Base-by-base conservation (phyloP, 2,888 invertebrate genomes). In the Orthonevra nobilis region DNA sequence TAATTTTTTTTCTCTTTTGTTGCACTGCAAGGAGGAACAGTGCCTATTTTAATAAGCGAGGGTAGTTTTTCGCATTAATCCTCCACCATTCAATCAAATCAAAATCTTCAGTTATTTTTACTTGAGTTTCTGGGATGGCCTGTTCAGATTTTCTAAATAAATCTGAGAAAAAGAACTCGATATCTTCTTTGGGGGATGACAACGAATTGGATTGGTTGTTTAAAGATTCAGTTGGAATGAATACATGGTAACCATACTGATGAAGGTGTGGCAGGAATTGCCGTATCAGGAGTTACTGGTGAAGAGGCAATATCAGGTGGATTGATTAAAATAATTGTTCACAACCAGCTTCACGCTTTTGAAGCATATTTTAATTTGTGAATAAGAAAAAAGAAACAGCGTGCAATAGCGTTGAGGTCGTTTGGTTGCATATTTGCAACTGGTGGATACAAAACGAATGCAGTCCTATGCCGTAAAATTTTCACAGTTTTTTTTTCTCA, bases 21-120 rank as follows among this genome's bases (percentile, higher is more conserved):
- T 44, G 79, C 72, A 63, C 75, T 81, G 60, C 73, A 81, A 10
- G 58, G 68, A 42, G 79, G 79, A 58, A 79, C 46, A 56, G 7
- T 20, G 66, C 74, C 10, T 72, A 19, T 66, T 75, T 66, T 5
- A 34, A 81, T 32, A 74, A 56, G 19, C 10, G 38, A 20, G 81
- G 77, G 46, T 66, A 79, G 17, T 40, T 34, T 34, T 34, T 40
- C 19, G 38, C 20, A 63, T 63, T 63, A 4, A 6, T 46, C 36
- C 50, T 42, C 75, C 63, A 63, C 75, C 46, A 63, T 23, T 69
- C 17, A 9, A 70, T 54, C 10, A 66, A 30, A 54, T 81, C 54
- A 61, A 70, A 81, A 40, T 64, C 34, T 9, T 70, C 56, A n/a
- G 56, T 81, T 12, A 79, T 30, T 38, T 50, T 26, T 17, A 68